Evolutionary conservation across 1,140 invertebrate species (phyloP).

Genomic region (Magallana gigas): DNA sequence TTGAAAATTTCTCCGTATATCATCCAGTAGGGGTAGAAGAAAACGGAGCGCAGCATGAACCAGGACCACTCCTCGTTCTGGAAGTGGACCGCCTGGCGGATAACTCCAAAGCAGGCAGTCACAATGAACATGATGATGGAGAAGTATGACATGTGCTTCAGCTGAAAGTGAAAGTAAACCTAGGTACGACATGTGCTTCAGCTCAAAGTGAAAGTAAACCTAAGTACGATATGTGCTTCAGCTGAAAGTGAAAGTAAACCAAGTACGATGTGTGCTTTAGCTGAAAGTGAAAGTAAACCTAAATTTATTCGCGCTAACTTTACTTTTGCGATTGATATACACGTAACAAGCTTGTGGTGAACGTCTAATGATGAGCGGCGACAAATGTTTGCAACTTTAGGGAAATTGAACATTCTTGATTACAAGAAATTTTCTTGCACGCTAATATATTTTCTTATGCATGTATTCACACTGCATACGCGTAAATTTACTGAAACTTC

Average conservation of each 20-base stretch:
- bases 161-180: constrained; percentile 66
- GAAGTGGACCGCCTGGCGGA: constrained; percentile 93
- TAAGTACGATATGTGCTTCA: constrained; percentile 86
- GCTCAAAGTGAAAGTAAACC: too few relatives aligned
- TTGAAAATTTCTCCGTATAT: constrained; percentile 99
- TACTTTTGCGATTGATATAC: neutral
- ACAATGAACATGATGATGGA: constrained; percentile 96
- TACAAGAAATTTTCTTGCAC: too few relatives aligned
- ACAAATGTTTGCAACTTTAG: too few relatives aligned
- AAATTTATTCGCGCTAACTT: constrained; percentile 75
- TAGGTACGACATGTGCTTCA: too few relatives aligned
- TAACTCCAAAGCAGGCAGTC: constrained; percentile 96
- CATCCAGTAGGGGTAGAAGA: constrained; percentile 98
- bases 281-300: too few relatives aligned
- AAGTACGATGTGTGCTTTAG: too few relatives aligned
- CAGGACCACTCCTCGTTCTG: constrained; percentile 93
- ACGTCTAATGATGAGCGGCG: too few relatives aligned
- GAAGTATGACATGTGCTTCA: constrained; percentile 86
- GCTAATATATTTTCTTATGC: too few relatives aligned
- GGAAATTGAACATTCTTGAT: too few relatives aligned
- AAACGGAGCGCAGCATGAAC: constrained; percentile 92
- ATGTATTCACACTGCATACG: too few relatives aligned
- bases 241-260: constrained; percentile 66
- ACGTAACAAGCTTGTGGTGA: neutral
- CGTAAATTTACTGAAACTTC: too few relatives aligned